Base-by-base conservation (phyloP, 2,888 invertebrate species). In the Eristalinus aeneus region DNA sequence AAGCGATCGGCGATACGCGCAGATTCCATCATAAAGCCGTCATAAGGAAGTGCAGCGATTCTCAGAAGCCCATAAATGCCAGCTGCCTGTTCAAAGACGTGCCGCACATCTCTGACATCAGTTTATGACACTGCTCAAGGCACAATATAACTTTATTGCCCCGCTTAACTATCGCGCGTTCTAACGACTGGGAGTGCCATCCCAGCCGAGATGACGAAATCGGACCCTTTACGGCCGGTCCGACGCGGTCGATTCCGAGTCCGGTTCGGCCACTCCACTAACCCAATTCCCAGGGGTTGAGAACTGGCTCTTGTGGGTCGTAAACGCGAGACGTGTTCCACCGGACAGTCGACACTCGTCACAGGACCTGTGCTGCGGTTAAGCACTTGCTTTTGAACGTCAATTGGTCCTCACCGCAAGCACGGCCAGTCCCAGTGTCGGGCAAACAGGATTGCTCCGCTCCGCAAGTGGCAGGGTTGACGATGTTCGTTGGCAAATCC, bases 371-470 rank as follows among this genome's bases (percentile, higher is more conserved):
- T 46, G 22, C 46, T 12, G 22, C 22, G 27, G 34, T 32, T 68
- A 31, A 58, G 68, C 82, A 83, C 78, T 78, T 83, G 78, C 74
- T 84, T 64, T 10, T 65, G 64, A 46, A 74, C 75, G 78, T 79
- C 79, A 79, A 79, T 75, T 79, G 80, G 73, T 84, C 84, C 84
- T 84, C 79, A 54, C 64, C 80, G 60, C 46, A 31, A 27, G 56
- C 20, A 32, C 27, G 27, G 5, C 2, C 27, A 27, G 27, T 27
- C 27, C 22, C 36, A 36, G 2, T 16, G 23, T 58, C 27, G 27
- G 61, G n/a, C 53, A 77, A 81, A 85, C 81, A 85, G 81, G 85
- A 84, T 84, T 84, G 53, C 46, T 16, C 74, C 64, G 58, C 67
- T 60, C 39, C 3, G 39, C 58, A 64, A 65, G 32, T 31, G 31